Evolutionary conservation across 2,797 vertebrate species (phyloP), one percentile per base, ranked within the genome.

Genomic region (Enteromius viviparus): DNA sequence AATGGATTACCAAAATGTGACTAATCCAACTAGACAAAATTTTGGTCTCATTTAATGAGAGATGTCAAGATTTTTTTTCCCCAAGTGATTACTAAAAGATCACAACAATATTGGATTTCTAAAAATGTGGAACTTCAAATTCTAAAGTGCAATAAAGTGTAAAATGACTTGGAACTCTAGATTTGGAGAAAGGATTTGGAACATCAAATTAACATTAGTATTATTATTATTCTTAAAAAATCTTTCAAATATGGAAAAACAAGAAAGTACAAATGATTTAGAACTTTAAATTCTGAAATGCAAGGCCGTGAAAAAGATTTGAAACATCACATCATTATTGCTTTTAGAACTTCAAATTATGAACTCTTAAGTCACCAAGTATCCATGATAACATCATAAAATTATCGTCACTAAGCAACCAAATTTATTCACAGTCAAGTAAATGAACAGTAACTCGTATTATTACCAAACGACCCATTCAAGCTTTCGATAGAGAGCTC

Each of bases 381-480:
- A 49, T 49, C 15, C 17, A 45, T 55, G 26, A 80, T 34, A 71
- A 21, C 6, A 32, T 45, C 19, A 60, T 60, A 11, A 60, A n/a
- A 8, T 14, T 8, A 29, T 26, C 12, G 62, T 71, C 26, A 80
- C 26, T 17, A 81, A 34, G 40, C 51, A 60, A 60, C 40, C 68
- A 40, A 55, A 68, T 23, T 2, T 15, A 72, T 47, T 29, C 51
- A 69, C 19, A n/a, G 66, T 6, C 51, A 14, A 71, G 1, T 71
- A 45, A 60, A 32, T 23, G 1, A 62, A 47, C 14, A 71, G 26
- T 29, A 71, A 32, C 10, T 45, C 12, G 3, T 4, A 26, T 47
- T 6, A 60, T 71, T 26, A 60, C 32, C 78, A 71, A 29, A 40
- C 64, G 69, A 64, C 26, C 40, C 19, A 49, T 49, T 72, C 34